Evolutionary conservation across 2,888 invertebrate species (phyloP), one percentile per base, ranked within the genome.

Genomic region (Chrysodeixis includens): DNA sequence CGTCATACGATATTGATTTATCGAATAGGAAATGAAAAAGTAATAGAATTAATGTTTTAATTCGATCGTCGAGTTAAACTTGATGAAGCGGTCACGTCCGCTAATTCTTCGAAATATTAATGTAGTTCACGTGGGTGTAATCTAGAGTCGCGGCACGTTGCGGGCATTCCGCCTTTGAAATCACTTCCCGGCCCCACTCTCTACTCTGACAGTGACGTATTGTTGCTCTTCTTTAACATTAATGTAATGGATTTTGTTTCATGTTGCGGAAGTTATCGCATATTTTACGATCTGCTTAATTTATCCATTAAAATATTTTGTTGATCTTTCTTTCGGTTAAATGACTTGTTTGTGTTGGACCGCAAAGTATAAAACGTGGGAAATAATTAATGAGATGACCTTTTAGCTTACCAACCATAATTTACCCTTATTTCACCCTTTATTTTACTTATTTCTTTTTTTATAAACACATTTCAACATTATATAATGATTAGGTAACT

Each of bases 161-260:
- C 88, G 90, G 90, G 89, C 91, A 92, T 93, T 92, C 88, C 90
- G 90, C 90, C 90, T 89, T 88, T 89, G 92, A 90, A 94, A 94
- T 94, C 94, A 94, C 94, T 94, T 93, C 91, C 90, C 92, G 87
- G 86, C 88, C 89, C 86, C 89, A 86, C 88, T 87, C 88, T 85
- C 83, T 83, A 77, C 83, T 81, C 84, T 89, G 94, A 93, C 93
- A 94, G 91, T 93, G 94, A 94, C 93, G 91, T 91, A 93, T 94
- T 92, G 92, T 92, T 88, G 85, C 92, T 91, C 92, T 91, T 92
- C 92, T 93, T 93, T 90, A 90, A 93, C 93, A 92, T 93, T 93
- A 90, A 91, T 90, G 88, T 92, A 93, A 94, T 93, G 92, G 92
- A 93, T 93, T 93, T 90, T 91, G 91, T 91, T 93, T 90, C 90